Conservation (phyloP, 2,888 invertebrate genomes). For the Ennomos erosarius region DNA sequence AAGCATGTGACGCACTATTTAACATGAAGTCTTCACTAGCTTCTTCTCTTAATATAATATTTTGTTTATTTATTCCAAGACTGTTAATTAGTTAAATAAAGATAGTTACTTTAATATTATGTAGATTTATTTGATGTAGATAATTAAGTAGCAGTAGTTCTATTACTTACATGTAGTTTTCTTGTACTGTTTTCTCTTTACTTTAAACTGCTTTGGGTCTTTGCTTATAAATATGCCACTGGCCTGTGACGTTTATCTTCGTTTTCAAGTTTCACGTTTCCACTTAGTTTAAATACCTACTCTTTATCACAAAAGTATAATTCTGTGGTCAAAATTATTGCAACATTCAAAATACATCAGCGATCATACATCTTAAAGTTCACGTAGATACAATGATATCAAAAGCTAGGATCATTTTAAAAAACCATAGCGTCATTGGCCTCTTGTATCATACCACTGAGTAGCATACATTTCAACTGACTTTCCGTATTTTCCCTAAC, state of each 20-base stretch:
- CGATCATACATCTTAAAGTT: not conserved
- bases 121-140: constrained; percentile 29
- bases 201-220: constrained; percentile 6
- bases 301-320: no score
- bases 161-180: constrained; percentile 17
- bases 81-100: constrained; percentile 37
- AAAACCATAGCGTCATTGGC: constrained; percentile 32
- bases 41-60: constrained; percentile 29
- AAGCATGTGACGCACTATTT: constrained; percentile 74
- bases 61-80: constrained; percentile 33
- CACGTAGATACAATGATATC: not conserved
- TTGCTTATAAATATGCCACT: constrained; percentile 36
- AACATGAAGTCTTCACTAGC: constrained; percentile 50
- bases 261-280: constrained; percentile 25
- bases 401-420: not conserved
- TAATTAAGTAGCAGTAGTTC: constrained; percentile 19
- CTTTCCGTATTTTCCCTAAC: constrained; percentile 72
- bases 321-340: no score
- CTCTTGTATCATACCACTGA: constrained; percentile 30
- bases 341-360: no score
- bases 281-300: not conserved
- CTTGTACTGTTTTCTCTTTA: constrained; percentile 22
- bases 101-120: constrained; percentile 19
- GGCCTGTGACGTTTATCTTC: constrained; percentile 29
- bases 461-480: constrained; percentile 55